Evolutionary conservation across 2,888 invertebrate genomes (phyloP).

Genomic region (Fragum whitleyi): DNA sequence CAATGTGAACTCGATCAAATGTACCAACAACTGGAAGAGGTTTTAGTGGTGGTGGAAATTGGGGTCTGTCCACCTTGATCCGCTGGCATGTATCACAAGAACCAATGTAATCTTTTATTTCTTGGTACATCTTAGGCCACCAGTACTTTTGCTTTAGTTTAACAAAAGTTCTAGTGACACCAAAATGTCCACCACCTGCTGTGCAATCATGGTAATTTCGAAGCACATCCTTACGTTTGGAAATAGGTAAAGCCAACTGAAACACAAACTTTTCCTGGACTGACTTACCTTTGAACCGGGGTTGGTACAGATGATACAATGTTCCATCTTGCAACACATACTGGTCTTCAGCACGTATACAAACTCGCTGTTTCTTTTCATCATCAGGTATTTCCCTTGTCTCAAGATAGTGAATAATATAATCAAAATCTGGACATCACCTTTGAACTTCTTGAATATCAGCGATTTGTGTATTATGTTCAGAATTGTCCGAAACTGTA

Average conservation of each 20-base stretch:
- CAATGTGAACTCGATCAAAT: conserved; percentile 46
- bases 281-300: conserved; percentile 18
- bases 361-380: conserved; percentile 15
- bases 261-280: conserved; percentile 11
- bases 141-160: conserved; percentile 29
- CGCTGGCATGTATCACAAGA: conserved; percentile 43
- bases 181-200: conserved; percentile 13
- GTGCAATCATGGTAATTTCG: conserved; percentile 8
- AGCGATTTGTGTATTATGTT: too few relatives aligned
- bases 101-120: conserved; percentile 25
- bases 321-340: conserved; percentile 13
- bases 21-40: conserved; percentile 35
- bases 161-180: conserved; percentile 14
- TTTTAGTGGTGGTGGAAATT: conserved; percentile 28
- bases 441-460: too few relatives aligned
- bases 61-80: too few relatives aligned
- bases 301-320: conserved; percentile 16
- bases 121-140: conserved; percentile 29
- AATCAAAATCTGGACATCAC: too few relatives aligned
- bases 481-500: too few relatives aligned
- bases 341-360: conserved; percentile 19
- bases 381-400: background rate
- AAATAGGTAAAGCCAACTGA: conserved; percentile 31
- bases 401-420: conserved; percentile 1
- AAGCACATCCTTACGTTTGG: conserved; percentile 22